Conservation (phyloP, 2,113 vertebrate species). For the Oncorhynchus masou region DNA sequence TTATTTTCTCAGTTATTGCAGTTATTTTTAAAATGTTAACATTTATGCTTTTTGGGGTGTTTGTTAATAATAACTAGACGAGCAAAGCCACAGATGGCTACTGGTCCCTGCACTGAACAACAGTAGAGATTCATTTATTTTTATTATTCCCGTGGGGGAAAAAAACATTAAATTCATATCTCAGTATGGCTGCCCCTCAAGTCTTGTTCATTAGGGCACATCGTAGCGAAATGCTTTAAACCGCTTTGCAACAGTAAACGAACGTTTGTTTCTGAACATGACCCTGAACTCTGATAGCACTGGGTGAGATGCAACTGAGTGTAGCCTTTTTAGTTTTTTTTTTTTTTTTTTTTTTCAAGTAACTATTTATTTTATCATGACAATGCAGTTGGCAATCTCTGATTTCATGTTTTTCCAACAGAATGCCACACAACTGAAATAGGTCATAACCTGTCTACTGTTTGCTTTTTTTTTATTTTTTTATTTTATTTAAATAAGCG, state of each 20-base stretch:
- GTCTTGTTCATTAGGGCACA: no score
- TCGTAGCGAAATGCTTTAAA: no score
- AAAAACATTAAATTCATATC: neutral
- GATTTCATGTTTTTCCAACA: neutral
- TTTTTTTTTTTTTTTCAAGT: no score
- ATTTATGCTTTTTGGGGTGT: neutral
- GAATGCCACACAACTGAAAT: neutral
- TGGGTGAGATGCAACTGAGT: neutral
- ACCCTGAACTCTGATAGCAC: neutral
- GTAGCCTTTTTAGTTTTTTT: accelerated
- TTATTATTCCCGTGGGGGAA: neutral
- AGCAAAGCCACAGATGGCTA: neutral
- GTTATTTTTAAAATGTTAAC: neutral
- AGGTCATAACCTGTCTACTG: neutral
- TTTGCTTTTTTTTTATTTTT: slow-evolving; percentile 1
- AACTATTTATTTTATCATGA: neutral
- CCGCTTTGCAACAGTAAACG: no score
- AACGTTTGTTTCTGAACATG: no score
- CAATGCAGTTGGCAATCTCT: neutral
- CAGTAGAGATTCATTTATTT: neutral
- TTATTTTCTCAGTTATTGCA: neutral
- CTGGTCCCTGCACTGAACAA: neutral
- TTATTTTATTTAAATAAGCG: neutral
- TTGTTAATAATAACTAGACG: no score
- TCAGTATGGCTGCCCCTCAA: slow-evolving; percentile 8